Conservation (phyloP, 2,888 invertebrate species). For the Neoaliturus tenellus region DNA sequence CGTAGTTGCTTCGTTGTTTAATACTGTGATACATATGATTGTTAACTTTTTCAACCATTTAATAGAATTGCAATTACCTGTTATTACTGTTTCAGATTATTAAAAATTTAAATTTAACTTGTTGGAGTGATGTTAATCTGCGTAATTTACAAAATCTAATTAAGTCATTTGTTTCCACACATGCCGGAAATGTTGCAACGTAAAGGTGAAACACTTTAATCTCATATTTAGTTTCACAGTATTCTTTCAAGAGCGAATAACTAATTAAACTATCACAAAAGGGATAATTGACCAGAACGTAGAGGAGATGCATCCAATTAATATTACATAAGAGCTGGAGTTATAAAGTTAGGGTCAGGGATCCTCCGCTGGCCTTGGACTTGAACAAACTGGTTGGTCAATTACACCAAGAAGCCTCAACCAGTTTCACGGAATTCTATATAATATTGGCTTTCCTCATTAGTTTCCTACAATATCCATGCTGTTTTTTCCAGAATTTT, state of each 20-base stretch:
- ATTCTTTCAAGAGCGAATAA: neutral
- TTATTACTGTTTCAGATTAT: too few relatives aligned
- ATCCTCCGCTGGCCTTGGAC: conserved; percentile 10
- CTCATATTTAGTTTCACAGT: neutral
- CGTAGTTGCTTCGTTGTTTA: too few relatives aligned
- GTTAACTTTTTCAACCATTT: too few relatives aligned
- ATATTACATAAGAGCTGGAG: neutral
- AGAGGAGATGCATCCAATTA: neutral
- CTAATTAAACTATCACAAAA: neutral
- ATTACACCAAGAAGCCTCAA: neutral
- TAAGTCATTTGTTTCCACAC: too few relatives aligned
- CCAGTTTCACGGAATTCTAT: neutral
- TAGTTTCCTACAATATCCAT: neutral
- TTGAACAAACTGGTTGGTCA: conserved; percentile 20
- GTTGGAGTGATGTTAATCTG: too few relatives aligned
- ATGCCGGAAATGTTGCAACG: neutral
- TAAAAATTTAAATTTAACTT: too few relatives aligned
- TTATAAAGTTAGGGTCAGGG: conserved; percentile 29
- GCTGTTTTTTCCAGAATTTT: neutral
- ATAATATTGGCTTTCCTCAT: conserved; percentile 14
- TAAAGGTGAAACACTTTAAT: neutral
- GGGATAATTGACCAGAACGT: neutral
- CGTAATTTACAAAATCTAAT: too few relatives aligned
- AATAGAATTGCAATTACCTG: too few relatives aligned
- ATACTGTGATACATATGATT: too few relatives aligned